phyloP scores from a whole-genome alignment of 2,113 vertebrate species.

The Anser brachyrhynchus region DNA sequence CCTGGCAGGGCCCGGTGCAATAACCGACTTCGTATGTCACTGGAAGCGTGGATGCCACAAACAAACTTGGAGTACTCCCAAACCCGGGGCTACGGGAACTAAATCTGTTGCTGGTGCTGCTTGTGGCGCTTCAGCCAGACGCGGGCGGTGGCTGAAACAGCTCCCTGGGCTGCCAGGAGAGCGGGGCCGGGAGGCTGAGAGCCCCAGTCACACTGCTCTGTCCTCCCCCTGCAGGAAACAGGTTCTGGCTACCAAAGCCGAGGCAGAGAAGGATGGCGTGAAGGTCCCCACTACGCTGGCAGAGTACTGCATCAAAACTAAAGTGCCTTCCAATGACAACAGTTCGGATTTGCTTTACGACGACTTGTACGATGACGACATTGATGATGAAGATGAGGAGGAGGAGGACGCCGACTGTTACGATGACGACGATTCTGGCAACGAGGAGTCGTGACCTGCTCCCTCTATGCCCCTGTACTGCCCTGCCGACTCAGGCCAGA shows the following conservation, averaged over 20 bases:
- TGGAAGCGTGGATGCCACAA: rapidly evolving
- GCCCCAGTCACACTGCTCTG: background rate
- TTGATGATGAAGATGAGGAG: slow-evolving; percentile 92
- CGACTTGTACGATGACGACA: slow-evolving; percentile 95
- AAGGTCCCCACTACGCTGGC: slow-evolving; percentile 97
- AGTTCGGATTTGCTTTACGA: slow-evolving; percentile 98
- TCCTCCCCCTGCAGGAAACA: slow-evolving; percentile 85
- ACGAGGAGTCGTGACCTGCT: slow-evolving; percentile 93
- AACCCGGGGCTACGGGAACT: rapidly evolving
- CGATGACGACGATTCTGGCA: slow-evolving; percentile 97
- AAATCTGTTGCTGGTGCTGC: background rate
- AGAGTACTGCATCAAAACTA: slow-evolving; percentile 99
- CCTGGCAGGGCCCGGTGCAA: background rate
- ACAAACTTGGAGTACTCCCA: background rate
- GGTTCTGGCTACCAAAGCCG: slow-evolving; percentile 92
- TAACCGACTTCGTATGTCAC: background rate
- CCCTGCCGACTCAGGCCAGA: slow-evolving; percentile 79
- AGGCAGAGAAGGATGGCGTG: slow-evolving; percentile 96
- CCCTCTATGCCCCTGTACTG: slow-evolving; percentile 74
- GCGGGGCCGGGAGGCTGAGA: background rate
- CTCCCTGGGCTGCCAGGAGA: background rate
- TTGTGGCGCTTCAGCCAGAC: background rate
- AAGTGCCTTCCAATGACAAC: slow-evolving; percentile 98
- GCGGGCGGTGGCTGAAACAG: background rate
- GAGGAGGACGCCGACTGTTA: slow-evolving; percentile 92